Conservation (phyloP, 1,140 invertebrate species). For the Anadara kagoshimensis region DNA sequence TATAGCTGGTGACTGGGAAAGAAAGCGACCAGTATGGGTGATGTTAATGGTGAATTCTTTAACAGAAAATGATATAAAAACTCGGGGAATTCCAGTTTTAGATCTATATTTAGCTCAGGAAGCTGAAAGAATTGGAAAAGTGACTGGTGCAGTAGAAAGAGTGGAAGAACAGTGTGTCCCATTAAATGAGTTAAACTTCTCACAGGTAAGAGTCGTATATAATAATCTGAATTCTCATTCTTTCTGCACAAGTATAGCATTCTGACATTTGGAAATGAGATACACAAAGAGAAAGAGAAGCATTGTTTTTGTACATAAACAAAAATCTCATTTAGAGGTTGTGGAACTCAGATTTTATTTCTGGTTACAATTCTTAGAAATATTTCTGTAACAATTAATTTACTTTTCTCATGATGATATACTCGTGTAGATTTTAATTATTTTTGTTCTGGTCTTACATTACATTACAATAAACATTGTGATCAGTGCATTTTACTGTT, state of each 20-base stretch:
- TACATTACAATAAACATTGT: too few relatives aligned
- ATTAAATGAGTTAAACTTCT: slow-evolving; percentile 76
- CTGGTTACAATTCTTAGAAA: too few relatives aligned
- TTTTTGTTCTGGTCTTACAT: too few relatives aligned
- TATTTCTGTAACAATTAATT: too few relatives aligned
- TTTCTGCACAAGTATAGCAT: too few relatives aligned
- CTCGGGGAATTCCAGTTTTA: slow-evolving; percentile 76
- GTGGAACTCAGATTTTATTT: too few relatives aligned
- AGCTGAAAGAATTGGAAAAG: slow-evolving; percentile 75
- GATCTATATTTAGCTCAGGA: slow-evolving; percentile 78
- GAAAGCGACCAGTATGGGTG: slow-evolving; percentile 78
- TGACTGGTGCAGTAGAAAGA: slow-evolving; percentile 76
- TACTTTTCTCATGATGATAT: too few relatives aligned
- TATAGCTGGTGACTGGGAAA: slow-evolving; percentile 77
- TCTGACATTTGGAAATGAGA: too few relatives aligned
- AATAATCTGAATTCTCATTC: too few relatives aligned
- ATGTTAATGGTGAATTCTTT: slow-evolving; percentile 78
- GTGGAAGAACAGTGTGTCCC: slow-evolving; percentile 79
- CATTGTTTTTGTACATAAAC: neutral
- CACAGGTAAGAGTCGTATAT: slow-evolving; percentile 71
- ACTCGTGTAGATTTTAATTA: too few relatives aligned
- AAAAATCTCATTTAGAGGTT: neutral
- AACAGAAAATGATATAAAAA: slow-evolving; percentile 76
- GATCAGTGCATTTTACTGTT: too few relatives aligned
- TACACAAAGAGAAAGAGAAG: neutral